phyloP scores from a whole-genome alignment of 35 echinoderm and acorn worm species.

The Diadema setosum region DNA sequence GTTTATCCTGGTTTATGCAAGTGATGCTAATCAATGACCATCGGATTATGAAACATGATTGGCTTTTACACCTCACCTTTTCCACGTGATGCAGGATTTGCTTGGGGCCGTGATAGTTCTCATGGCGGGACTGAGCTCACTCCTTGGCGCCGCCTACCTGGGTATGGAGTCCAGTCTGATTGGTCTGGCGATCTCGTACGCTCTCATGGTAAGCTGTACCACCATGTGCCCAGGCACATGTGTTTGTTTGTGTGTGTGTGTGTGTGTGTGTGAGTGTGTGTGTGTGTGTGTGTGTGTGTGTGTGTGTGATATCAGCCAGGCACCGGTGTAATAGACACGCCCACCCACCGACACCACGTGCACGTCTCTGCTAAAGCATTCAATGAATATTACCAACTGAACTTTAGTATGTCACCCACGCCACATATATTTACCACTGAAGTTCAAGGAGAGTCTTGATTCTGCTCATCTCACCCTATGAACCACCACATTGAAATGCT shows the following conservation, averaged over 20 bases:
- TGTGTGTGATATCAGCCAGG: neutral
- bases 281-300: too few species aligned
- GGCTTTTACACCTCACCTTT: too few species aligned
- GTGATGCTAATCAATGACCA: too few species aligned
- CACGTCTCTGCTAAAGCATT: neutral
- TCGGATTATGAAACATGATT: too few species aligned
- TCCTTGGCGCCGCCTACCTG: neutral
- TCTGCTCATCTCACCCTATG: too few species aligned
- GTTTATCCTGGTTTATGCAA: too few species aligned
- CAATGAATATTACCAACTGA: neutral
- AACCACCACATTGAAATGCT: too few species aligned
- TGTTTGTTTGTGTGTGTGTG: neutral
- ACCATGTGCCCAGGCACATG: too few species aligned
- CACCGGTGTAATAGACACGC: neutral
- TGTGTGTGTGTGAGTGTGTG: too few species aligned
- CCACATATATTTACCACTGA: too few species aligned
- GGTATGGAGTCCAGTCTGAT: constrained; percentile 24
- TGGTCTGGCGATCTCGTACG: constrained; percentile 35
- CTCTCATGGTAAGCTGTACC: constrained; percentile 41
- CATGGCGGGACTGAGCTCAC: neutral
- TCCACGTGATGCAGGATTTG: constrained; percentile 30
- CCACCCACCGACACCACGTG: neutral
- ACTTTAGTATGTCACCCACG: too few species aligned
- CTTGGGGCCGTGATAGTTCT: neutral
- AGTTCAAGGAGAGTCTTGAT: too few species aligned